These are phyloP conservation scores for Poeciliopsis occidentalis DNA, from an alignment of 2,113 vertebrate species.

Conservation along the genomic window DNA sequence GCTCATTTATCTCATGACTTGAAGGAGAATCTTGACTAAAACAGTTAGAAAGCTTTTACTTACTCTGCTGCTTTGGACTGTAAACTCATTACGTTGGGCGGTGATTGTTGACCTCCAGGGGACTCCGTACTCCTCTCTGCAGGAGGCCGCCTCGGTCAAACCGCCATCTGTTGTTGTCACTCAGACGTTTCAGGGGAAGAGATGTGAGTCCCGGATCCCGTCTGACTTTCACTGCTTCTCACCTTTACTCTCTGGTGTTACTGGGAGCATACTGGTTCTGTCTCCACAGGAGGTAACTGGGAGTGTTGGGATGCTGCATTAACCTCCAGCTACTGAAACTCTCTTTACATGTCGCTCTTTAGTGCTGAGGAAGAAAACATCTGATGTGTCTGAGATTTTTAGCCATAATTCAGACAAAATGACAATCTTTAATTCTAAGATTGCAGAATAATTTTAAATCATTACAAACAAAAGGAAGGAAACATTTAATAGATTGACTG, in stretches of 20 bases:
- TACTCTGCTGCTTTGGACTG: neutral
- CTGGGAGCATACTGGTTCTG: conserved; percentile 27
- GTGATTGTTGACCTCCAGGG: conserved; percentile 27
- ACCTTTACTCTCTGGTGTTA: conserved; percentile 1
- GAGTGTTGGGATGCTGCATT: neutral
- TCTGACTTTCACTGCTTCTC: conserved; percentile 25
- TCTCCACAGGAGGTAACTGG: conserved; percentile 35
- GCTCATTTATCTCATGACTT: conserved; percentile 10
- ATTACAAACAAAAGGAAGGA: neutral
- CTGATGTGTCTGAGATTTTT: neutral
- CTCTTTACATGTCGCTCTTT: conserved; percentile 4
- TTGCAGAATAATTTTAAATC: neutral
- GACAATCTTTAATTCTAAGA: neutral
- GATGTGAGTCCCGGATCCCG: conserved; percentile 11
- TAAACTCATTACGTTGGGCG: conserved; percentile 16
- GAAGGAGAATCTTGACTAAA: neutral
- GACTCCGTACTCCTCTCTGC: conserved; percentile 1
- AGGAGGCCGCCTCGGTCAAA: conserved; percentile 2
- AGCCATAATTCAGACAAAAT: neutral
- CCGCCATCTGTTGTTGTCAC: conserved; percentile 50
- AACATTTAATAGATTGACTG: neutral
- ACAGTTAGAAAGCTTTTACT: neutral
- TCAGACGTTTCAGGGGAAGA: neutral
- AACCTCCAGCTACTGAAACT: conserved; percentile 33
- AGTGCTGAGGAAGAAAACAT: neutral